Percentiles rank a stretch among this genome's conserved stretches.
These are phyloP conservation scores for Callyntrura guangdongensis DNA, from an alignment of 2,888 invertebrate genomes.

Conservation along the genomic window DNA sequence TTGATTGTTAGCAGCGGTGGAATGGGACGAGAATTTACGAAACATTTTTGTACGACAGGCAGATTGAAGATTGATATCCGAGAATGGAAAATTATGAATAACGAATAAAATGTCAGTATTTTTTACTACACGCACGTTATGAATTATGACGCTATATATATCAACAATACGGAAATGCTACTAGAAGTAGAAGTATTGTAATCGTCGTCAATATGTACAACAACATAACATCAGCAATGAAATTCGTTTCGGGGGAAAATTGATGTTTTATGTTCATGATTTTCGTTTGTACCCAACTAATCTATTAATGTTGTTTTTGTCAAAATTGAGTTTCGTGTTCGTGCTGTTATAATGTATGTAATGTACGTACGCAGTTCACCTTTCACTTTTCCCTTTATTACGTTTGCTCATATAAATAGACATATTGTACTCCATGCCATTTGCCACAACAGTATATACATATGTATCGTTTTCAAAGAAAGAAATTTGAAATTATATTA, in stretches of 20 bases:
- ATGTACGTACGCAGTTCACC: constrained; percentile 23
- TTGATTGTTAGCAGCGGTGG: too few species aligned
- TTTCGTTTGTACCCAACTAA: constrained; percentile 2
- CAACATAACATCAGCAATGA: background rate
- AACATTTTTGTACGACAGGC: too few species aligned
- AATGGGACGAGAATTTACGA: too few species aligned
- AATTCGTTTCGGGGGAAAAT: constrained; percentile 39
- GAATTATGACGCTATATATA: background rate
- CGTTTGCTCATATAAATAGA: constrained; percentile 36
- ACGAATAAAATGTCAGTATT: too few species aligned
- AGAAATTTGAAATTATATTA: constrained; percentile 15
- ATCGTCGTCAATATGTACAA: background rate
- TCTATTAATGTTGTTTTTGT: constrained; percentile 40
- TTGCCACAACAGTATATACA: background rate
- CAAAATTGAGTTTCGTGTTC: constrained; percentile 51
- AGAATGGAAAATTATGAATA: too few species aligned
- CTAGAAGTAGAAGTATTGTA: background rate
- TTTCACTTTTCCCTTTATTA: constrained; percentile 56
- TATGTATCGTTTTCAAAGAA: background rate
- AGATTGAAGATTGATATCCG: too few species aligned
- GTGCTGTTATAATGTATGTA: constrained; percentile 18
- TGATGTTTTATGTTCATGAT: constrained; percentile 42
- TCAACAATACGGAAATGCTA: constrained; percentile 15
- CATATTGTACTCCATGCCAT: too few species aligned
- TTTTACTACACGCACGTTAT: too few species aligned